Conservation (phyloP, 1,140 invertebrate species). For the Bombus breviceps region DNA sequence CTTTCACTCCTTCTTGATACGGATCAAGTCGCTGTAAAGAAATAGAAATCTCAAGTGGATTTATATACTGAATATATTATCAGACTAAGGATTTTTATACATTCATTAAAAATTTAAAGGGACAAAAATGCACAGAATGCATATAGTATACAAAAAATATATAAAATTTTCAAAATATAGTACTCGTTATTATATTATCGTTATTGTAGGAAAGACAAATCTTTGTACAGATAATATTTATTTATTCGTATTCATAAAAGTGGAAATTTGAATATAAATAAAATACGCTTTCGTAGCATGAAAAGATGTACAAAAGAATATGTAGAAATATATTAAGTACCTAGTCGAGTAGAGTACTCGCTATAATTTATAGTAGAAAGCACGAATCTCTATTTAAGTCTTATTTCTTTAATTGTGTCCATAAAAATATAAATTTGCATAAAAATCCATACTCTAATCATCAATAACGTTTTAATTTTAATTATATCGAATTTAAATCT, state of each 20-base stretch:
- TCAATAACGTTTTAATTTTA: background rate
- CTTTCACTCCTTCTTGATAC: slow-evolving; percentile 59
- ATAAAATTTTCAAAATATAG: background rate
- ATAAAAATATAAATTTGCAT: background rate
- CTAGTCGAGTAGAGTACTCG: too few relatives aligned
- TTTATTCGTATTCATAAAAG: background rate
- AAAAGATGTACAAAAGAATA: too few relatives aligned
- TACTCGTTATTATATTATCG: background rate
- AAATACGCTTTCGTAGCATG: too few relatives aligned
- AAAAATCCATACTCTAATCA: background rate
- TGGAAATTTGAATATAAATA: background rate
- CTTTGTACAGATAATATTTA: background rate
- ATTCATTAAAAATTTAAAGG: too few relatives aligned
- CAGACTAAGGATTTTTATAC: background rate
- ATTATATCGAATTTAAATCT: too few relatives aligned
- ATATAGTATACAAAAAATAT: too few relatives aligned
- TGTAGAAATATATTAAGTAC: too few relatives aligned
- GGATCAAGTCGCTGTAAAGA: slow-evolving; percentile 68
- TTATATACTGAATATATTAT: background rate
- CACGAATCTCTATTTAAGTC: too few relatives aligned
- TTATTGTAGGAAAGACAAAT: background rate
- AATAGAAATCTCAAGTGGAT: background rate
- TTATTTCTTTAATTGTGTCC: background rate
- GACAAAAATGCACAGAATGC: too few relatives aligned
- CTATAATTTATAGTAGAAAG: too few relatives aligned